A percentile compares a stretch with the other conserved stretches of the same genome.
Evolutionary conservation across 1,140 invertebrate species (phyloP).

Genomic region (Nephila pilipes): DNA sequence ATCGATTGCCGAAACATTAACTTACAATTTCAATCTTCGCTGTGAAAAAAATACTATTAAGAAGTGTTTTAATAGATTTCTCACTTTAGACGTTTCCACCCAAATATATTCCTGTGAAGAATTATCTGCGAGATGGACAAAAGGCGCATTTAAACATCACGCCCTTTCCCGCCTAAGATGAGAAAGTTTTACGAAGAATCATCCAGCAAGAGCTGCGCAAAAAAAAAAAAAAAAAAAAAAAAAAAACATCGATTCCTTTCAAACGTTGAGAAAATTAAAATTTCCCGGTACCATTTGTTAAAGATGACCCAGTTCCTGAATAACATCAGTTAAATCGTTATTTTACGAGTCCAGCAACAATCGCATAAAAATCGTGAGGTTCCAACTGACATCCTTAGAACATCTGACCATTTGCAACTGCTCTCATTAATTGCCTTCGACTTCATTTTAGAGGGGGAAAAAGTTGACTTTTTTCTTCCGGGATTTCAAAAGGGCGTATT

Average conservation of each 20-base stretch:
- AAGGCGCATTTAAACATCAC: neutral
- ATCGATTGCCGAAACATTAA: neutral
- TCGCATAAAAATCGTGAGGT: neutral
- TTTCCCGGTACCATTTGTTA: neutral
- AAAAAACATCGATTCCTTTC: neutral
- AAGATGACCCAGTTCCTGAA: slow-evolving; percentile 8
- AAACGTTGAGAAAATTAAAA: slow-evolving; percentile 1
- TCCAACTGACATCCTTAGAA: neutral
- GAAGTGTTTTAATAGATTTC: neutral
- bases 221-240: neutral
- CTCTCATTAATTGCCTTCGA: neutral
- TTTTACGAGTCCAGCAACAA: slow-evolving; percentile 2
- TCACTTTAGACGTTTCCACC: neutral
- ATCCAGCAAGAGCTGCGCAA: too few relatives aligned
- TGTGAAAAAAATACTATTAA: neutral
- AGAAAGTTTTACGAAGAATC: neutral
- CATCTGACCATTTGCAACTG: neutral
- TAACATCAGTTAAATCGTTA: slow-evolving; percentile 3
- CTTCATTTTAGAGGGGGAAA: neutral
- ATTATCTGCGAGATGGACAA: neutral
- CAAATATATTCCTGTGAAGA: neutral
- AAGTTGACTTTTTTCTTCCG: neutral
- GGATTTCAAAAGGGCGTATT: neutral
- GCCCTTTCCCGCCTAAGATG: neutral
- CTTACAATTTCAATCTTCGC: neutral